Conservation (phyloP, 2,888 invertebrate species). For the Campoplex capitator region DNA sequence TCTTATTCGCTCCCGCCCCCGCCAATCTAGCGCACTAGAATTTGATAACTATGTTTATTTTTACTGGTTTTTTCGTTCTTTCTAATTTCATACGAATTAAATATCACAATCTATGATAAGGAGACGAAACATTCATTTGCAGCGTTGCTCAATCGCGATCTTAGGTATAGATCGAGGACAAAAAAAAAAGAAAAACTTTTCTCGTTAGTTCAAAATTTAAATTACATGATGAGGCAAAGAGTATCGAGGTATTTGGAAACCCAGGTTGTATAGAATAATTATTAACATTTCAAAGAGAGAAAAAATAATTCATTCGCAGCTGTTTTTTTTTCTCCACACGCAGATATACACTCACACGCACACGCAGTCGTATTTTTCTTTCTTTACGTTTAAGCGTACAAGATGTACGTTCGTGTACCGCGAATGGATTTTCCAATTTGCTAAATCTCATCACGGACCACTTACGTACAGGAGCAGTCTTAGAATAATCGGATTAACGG, state of each 20-base stretch:
- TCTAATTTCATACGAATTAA: slow-evolving; percentile 73
- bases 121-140: slow-evolving; percentile 71
- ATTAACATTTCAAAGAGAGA: slow-evolving; percentile 49
- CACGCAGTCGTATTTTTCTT: slow-evolving; percentile 22
- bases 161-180: not conserved
- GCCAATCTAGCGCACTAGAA: slow-evolving; percentile 71
- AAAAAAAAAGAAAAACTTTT: slow-evolving; percentile 19
- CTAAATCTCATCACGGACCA: slow-evolving; percentile 55
- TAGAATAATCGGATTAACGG: slow-evolving; percentile 69
- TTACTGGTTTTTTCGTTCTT: slow-evolving; percentile 43
- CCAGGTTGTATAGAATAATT: slow-evolving; percentile 69
- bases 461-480: slow-evolving; percentile 71
- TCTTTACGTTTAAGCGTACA: slow-evolving; percentile 52
- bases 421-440: not conserved
- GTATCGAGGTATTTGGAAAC: slow-evolving; percentile 73
- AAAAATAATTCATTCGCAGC: slow-evolving; percentile 22
- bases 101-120: slow-evolving; percentile 83
- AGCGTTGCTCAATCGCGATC: slow-evolving; percentile 6
- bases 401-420: slow-evolving; percentile 39
- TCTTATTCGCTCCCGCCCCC: slow-evolving; percentile 64
- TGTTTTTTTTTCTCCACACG: slow-evolving; percentile 19
- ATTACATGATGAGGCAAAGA: slow-evolving; percentile 68
- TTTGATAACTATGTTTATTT: slow-evolving; percentile 58
- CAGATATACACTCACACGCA: slow-evolving; percentile 43
- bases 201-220: slow-evolving; percentile 57